A percentile compares a stretch with the other conserved stretches of the same genome.
Conservation (phyloP, 1,140 invertebrate genomes). For the Drosophila insularis region DNA sequence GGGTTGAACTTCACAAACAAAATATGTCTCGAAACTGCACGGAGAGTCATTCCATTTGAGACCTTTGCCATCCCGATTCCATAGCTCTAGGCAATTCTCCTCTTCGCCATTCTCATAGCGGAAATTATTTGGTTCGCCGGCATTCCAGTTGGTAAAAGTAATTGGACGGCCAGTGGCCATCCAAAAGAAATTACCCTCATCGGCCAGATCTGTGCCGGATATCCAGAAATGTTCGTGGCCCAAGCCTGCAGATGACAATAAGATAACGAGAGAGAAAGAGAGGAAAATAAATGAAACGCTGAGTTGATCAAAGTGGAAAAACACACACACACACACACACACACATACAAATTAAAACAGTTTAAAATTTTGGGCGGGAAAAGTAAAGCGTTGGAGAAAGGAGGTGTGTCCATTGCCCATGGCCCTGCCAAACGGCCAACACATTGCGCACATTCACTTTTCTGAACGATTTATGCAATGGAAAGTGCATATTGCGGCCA, state of each 20-base stretch:
- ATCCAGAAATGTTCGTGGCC: constrained; percentile 97
- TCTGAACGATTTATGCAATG: constrained; percentile 55
- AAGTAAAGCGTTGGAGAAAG: not conserved
- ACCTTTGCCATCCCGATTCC: constrained; percentile 95
- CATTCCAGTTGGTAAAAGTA: constrained; percentile 96
- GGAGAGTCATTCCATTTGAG: constrained; percentile 96
- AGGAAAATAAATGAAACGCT: not conserved
- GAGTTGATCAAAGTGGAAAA: constrained; percentile 2
- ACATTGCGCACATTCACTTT: constrained; percentile 56
- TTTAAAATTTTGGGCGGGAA: not conserved
- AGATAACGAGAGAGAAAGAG: not conserved
- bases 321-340: not conserved
- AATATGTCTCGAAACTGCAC: constrained; percentile 95
- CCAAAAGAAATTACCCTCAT: constrained; percentile 95
- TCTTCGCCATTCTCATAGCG: constrained; percentile 96
- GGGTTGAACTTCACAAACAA: constrained; percentile 92
- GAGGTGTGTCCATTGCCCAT: constrained; percentile 14
- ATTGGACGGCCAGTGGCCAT: constrained; percentile 94
- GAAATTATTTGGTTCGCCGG: constrained; percentile 95
- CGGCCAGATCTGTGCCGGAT: constrained; percentile 94
- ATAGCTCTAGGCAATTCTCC: constrained; percentile 94
- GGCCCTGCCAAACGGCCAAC: constrained; percentile 11
- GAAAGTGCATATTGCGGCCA: constrained; percentile 50
- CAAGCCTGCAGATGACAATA: constrained; percentile 84
- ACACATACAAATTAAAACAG: not conserved